phyloP scores from a whole-genome alignment of 2,888 invertebrate species.

The Escarpia spicata region DNA sequence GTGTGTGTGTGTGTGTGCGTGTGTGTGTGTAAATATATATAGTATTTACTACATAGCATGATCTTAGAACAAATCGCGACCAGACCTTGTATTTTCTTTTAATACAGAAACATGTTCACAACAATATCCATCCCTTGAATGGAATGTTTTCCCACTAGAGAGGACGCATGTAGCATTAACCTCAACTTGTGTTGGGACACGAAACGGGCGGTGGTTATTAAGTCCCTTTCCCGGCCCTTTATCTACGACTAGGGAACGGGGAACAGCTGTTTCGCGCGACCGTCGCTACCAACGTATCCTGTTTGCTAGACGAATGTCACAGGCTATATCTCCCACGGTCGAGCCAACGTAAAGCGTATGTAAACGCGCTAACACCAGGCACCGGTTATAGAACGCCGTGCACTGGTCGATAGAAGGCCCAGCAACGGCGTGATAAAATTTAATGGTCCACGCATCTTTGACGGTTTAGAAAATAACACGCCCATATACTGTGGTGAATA shows the following conservation, averaged over 20 bases:
- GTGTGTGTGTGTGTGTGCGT: background rate
- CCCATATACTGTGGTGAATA: background rate
- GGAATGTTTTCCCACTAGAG: background rate
- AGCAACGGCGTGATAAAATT: background rate
- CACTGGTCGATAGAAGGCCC: background rate
- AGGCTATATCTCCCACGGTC: background rate
- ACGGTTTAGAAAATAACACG: background rate
- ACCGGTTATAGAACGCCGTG: background rate
- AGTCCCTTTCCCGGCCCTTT: background rate
- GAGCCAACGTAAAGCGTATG: background rate
- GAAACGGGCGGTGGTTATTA: background rate
- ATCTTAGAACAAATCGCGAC: background rate
- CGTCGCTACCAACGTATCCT: background rate
- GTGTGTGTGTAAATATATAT: background rate
- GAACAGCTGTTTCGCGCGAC: background rate
- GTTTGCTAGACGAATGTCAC: background rate
- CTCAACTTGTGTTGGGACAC: background rate
- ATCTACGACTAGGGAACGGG: background rate
- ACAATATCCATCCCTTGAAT: background rate
- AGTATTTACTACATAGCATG: background rate
- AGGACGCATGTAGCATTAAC: background rate
- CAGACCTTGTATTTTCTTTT: background rate
- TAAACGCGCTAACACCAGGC: slow-evolving; percentile 3
- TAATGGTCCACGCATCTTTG: background rate
- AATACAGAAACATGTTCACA: background rate